Base-by-base conservation (phyloP, 1,140 invertebrate species). In the Oscheius sp. region DNA sequence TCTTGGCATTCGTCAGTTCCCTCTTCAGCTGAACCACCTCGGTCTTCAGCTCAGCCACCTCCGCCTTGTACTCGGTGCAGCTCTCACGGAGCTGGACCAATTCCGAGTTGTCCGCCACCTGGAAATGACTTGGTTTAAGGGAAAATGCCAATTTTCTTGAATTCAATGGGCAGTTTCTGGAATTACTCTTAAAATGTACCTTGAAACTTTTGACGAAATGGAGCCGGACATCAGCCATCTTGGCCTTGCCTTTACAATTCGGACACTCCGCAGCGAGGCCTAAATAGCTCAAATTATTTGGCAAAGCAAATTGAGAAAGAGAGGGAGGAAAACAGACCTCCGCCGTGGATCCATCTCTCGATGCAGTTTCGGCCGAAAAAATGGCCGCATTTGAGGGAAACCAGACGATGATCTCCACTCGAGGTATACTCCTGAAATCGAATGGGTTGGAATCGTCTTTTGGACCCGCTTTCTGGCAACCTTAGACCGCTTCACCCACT, bases 291-390 rank as follows among this genome's bases (percentile, higher is more conserved):
- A n/a, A n/a, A n/a, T n/a, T n/a, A n/a, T n/a, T n/a, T n/a, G n/a
- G n/a, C n/a, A n/a, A n/a, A n/a, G n/a, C n/a, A n/a, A n/a, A n/a
- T n/a, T n/a, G n/a, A n/a, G n/a, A n/a, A n/a, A n/a, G n/a, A n/a
- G n/a, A n/a, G n/a, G n/a, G n/a, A n/a, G n/a, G n/a, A n/a, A n/a
- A n/a, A n/a, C n/a, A n/a, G n/a, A 85, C 35, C 64, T 67, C 78
- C 49, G 2, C 78, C 75, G 58, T 83, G 84, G 0, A 96, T 82
- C 93, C 93, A 95, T 55, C 89, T 88, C 36, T 90, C 87, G 26
- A 95, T 91, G 84, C 94, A 96, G 55, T 88, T 88, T 4, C 90
- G 85, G 0, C 93, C 93, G 86, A 94, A 96, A 0, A 95, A 85
- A 86, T 96, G 94, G 0, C 94, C 94, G 87, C 94, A 96, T 78